Base-by-base conservation (phyloP, 1,140 invertebrate genomes). In the Megathymus violae region DNA sequence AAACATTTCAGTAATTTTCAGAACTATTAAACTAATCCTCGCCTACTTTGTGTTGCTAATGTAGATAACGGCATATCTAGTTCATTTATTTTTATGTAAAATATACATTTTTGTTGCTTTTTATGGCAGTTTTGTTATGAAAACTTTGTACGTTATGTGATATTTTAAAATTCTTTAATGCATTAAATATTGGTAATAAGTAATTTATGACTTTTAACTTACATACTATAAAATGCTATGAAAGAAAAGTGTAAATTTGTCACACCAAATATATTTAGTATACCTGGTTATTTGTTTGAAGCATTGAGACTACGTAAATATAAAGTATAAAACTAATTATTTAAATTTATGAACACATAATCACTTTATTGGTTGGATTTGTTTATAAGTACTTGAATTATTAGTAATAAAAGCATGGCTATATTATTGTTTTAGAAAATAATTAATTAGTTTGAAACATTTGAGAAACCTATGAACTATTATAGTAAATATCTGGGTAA, bases 91-190 rank as follows among this genome's bases (percentile, higher is more conserved):
- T 75, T 78, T 71, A 78, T 78, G 74, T 75, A 72, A 67, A 70
- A 74, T 46, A 63, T 72, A 64, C 74, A 71, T 78, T 79, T 58
- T 82, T 77, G 68, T 88, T 85, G 74, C 78, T 73, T 50, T 74
- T 66, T 48, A 70, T 58, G 69, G 56, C 63, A 64, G 54, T 77
- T 47, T 79, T 74, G 71, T 83, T 85, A 78, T 51, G 76, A 60
- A 70, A 76, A 74, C 65, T 74, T 72, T 85, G 73, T 78, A 82
- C 78, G 76, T 85, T 83, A 75, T 83, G 76, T 79, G 80, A 82
- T 80, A 74, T 82, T 72, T 74, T 76, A 76, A 25, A 75, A 59
- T 77, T 56, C 78, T 79, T 82, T 73, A 69, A 75, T 78, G 74
- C 62, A 82, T 79, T 80, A 83, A 72, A 81, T 25, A 77, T 76